phyloP scores from a whole-genome alignment of 1,140 invertebrate genomes.

The Manduca sexta region DNA sequence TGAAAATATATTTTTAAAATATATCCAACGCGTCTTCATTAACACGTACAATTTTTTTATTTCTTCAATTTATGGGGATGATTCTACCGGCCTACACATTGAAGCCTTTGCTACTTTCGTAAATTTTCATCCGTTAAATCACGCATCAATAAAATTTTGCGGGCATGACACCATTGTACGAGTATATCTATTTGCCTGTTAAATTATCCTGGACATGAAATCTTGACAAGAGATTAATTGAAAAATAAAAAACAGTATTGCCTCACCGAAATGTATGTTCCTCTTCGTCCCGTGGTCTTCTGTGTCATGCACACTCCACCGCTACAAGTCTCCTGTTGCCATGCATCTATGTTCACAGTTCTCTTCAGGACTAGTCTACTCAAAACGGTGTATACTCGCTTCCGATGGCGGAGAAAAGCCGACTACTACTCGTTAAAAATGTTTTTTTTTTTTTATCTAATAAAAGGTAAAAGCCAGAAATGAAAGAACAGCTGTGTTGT shows the following conservation, averaged over 20 bases:
- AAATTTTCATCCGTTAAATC: no score
- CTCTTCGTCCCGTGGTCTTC: slow-evolving; percentile 19
- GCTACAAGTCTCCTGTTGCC: slow-evolving; percentile 36
- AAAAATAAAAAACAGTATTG: slow-evolving; percentile 39
- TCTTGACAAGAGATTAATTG: slow-evolving; percentile 8
- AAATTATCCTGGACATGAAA: no score
- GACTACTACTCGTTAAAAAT: slow-evolving; percentile 37
- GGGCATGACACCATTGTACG: no score
- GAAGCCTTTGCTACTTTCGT: no score
- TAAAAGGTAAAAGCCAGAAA: slow-evolving; percentile 64
- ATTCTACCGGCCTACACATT: no score
- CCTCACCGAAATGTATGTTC: slow-evolving; percentile 40
- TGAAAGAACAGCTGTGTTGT: slow-evolving; percentile 68
- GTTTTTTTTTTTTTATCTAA: slow-evolving; percentile 27
- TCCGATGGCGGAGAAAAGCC: slow-evolving; percentile 48
- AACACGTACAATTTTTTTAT: no score
- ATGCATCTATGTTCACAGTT: slow-evolving; percentile 48
- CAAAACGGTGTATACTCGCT: slow-evolving; percentile 38
- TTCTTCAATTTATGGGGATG: no score
- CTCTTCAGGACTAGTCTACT: slow-evolving; percentile 23
- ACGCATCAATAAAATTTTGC: no score
- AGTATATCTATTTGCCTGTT: no score
- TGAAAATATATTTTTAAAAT: no score
- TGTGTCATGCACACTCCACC: slow-evolving; percentile 47
- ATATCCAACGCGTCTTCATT: no score